A percentile compares a stretch with the other conserved stretches of the same genome.
These are phyloP conservation scores for Pissodes strobi DNA, from an alignment of 1,140 invertebrate species.

Conservation along the genomic window DNA sequence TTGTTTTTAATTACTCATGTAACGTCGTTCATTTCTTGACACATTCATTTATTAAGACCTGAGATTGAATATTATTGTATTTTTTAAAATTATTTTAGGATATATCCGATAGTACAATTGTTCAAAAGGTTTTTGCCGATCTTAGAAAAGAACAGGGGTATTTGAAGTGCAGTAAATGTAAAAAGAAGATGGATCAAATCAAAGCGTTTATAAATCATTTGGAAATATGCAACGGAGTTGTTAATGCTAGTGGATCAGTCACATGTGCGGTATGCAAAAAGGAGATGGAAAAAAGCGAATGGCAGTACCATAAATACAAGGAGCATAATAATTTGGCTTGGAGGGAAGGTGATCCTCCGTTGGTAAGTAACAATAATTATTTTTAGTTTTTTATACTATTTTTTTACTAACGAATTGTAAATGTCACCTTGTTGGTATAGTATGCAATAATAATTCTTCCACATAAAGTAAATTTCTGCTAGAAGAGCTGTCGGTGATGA, in stretches of 20 bases:
- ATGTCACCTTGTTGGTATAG: too few relatives aligned
- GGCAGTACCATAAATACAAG: slow-evolving; percentile 44
- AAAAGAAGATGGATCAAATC: neutral
- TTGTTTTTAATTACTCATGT: too few relatives aligned
- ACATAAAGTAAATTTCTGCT: too few relatives aligned
- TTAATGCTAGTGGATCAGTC: slow-evolving; percentile 17
- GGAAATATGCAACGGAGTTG: slow-evolving; percentile 23
- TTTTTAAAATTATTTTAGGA: slow-evolving; percentile 27
- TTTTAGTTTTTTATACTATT: neutral
- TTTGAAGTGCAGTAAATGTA: slow-evolving; percentile 29
- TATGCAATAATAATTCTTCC: too few relatives aligned
- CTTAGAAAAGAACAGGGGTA: neutral
- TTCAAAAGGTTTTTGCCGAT: slow-evolving; percentile 23
- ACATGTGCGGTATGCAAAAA: slow-evolving; percentile 47
- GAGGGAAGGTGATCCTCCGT: slow-evolving; percentile 41
- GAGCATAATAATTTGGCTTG: slow-evolving; percentile 50
- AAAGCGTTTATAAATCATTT: slow-evolving; percentile 24
- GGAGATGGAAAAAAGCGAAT: slow-evolving; percentile 35
- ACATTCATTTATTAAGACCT: too few relatives aligned
- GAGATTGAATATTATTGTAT: slow-evolving; percentile 5
- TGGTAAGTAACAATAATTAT: slow-evolving; percentile 39
- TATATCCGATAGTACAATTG: slow-evolving; percentile 15
- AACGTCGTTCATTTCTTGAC: too few relatives aligned
- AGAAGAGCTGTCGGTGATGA: too few relatives aligned
- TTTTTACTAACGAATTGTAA: neutral